phyloP scores from a whole-genome alignment of 2,888 invertebrate genomes.

The Amphiduros pacificus region DNA sequence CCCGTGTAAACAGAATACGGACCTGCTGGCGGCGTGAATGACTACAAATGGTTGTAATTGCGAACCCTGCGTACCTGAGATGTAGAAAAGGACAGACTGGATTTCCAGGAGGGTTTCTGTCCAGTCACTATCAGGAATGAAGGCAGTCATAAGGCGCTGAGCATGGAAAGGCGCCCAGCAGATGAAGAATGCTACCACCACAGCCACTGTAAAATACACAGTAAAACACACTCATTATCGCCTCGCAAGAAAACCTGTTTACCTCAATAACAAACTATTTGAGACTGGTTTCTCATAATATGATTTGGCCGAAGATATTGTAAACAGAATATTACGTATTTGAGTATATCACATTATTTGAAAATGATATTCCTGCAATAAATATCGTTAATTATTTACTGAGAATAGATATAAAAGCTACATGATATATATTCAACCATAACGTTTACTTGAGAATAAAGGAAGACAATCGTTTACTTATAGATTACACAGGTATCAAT shows the following conservation, averaged over 20 bases:
- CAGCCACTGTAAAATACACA: conserved; percentile 73
- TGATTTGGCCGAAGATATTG: no score
- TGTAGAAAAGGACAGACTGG: conserved; percentile 56
- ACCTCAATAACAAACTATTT: no score
- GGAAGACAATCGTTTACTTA: no score
- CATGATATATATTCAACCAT: no score
- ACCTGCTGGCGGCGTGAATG: no score
- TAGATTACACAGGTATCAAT: no score
- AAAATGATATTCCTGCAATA: neutral
- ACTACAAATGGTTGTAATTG: neutral
- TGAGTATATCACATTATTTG: neutral
- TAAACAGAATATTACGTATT: neutral
- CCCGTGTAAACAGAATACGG: neutral
- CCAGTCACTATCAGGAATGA: conserved; percentile 51
- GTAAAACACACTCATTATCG: no score
- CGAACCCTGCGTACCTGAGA: conserved; percentile 50
- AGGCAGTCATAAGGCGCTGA: conserved; percentile 77
- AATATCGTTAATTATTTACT: conserved; percentile 1
- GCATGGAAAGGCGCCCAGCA: conserved; percentile 93
- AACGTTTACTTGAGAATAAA: no score
- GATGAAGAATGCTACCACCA: conserved; percentile 89
- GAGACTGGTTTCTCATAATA: no score
- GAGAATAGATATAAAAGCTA: no score
- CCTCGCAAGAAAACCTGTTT: no score
- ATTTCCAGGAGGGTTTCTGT: conserved; percentile 49